Percentiles rank a stretch among this genome's conserved stretches.
phyloP scores from a whole-genome alignment of 1,140 invertebrate species.

The Sweltsa coloradensis region DNA sequence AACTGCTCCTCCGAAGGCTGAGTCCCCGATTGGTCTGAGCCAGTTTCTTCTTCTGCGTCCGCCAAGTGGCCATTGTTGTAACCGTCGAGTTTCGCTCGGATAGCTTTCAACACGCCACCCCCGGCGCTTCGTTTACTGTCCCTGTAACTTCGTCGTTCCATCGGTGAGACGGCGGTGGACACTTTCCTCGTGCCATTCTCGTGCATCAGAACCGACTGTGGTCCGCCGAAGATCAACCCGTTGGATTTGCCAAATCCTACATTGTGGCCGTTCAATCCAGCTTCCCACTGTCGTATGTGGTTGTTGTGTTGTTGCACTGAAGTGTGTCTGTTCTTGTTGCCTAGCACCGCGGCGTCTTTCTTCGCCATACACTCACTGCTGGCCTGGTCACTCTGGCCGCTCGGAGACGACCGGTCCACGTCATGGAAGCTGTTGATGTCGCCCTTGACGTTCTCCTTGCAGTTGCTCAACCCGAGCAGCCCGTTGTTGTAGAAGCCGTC shows the following conservation, averaged over 20 bases:
- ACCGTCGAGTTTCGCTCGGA: slow-evolving; percentile 7
- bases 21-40: slow-evolving; percentile 38
- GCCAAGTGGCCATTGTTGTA: slow-evolving; percentile 18
- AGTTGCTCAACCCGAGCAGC: slow-evolving; percentile 17
- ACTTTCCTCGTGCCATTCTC: slow-evolving; percentile 27
- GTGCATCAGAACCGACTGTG: slow-evolving; percentile 28
- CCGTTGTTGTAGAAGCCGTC: slow-evolving; percentile 32
- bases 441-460: not conserved
- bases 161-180: slow-evolving; percentile 14
- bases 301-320: too few relatives aligned
- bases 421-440: slow-evolving; percentile 11
- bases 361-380: slow-evolving; percentile 29
- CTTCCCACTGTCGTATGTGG: too few relatives aligned
- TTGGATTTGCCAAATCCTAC: too few relatives aligned
- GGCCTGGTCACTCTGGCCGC: slow-evolving; percentile 66
- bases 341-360: too few relatives aligned
- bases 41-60: slow-evolving; percentile 34
- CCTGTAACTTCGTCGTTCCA: slow-evolving; percentile 12
- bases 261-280: too few relatives aligned
- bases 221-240: too few relatives aligned
- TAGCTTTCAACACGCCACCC: slow-evolving; percentile 7
- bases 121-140: slow-evolving; percentile 11
- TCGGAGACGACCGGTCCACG: slow-evolving; percentile 60
- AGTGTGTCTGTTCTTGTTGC: too few relatives aligned
- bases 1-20: slow-evolving; percentile 69